Evolutionary conservation across 2,113 vertebrate genomes (phyloP), one percentile per base, ranked within the genome.

Genomic region (Cranoglanis bouderius): DNA sequence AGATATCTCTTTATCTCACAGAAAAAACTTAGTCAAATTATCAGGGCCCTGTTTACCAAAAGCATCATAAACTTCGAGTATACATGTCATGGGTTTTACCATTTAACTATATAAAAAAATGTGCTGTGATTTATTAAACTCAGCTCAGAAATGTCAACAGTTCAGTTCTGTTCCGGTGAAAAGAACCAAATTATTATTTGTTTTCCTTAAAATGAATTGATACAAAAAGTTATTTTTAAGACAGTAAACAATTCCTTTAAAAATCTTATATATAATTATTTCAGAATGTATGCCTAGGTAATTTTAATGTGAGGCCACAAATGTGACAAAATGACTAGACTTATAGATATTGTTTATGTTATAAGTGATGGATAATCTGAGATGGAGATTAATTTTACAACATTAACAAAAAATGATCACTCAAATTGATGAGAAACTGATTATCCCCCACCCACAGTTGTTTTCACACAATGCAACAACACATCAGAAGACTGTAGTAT

Each of bases 401-500:
- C 67, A 72, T 35, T 35, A 6, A 40, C 16, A 35, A 72, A 21
- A 26, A 4, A 75, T 19, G 2, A 72, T 74, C 7, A 24, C 19
- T 10, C 19, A 74, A 19, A 74, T 24, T 21, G 32, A 70, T 70
- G 32, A 70, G 38, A 77, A 77, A 77, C 29, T 46, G 40, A 49
- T 32, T 46, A 46, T 43, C 38, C 40, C 29, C 21, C 40, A 77
- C 74, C 38, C 4, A 77, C 40, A 43, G 1, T 2, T 16, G 12
- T 51, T 53, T 55, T 35, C 3, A n/a, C 6, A 57, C 32, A 53
- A 81, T 53, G 14, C 38, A 32, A 53, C 88, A 90, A 85, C 85
- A 85, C 87, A 87, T 57, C n/a, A 84, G 84, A 83, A 85, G 35
- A 38, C 81, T 32, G 53, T 67, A 19, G 43, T 43, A 35, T 81